phyloP scores from a whole-genome alignment of 1,140 invertebrate species.

The Drosophila willistoni region DNA sequence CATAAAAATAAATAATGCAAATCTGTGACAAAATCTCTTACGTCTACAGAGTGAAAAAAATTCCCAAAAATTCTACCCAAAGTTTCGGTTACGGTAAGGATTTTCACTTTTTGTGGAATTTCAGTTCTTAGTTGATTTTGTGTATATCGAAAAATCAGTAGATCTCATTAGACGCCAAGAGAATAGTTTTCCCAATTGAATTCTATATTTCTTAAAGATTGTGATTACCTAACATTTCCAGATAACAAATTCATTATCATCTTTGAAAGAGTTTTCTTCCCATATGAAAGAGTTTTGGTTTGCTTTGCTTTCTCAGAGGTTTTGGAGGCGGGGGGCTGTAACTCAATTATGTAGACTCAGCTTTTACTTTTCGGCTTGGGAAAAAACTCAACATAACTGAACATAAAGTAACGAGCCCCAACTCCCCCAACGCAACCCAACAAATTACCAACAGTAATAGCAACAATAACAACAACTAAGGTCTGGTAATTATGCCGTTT shows the following conservation, averaged over 20 bases:
- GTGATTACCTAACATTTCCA: background rate
- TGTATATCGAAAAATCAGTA: too few species aligned
- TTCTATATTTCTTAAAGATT: background rate
- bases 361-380: constrained; percentile 64
- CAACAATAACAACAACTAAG: constrained; percentile 26
- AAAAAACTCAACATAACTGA: constrained; percentile 66
- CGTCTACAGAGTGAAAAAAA: too few species aligned
- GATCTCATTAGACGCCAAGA: too few species aligned
- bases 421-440: constrained; percentile 9
- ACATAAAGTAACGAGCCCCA: constrained; percentile 20
- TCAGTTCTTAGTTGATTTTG: too few species aligned
- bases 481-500: constrained; percentile 53
- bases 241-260: background rate
- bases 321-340: constrained; percentile 16
- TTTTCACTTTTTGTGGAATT: too few species aligned
- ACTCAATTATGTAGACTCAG: constrained; percentile 51
- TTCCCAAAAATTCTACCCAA: too few species aligned
- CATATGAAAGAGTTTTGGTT: background rate
- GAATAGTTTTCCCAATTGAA: background rate
- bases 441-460: constrained; percentile 6
- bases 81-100: too few species aligned
- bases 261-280: background rate
- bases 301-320: background rate
- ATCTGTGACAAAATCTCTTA: background rate
- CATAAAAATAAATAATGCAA: constrained; percentile 13